Base-by-base conservation (phyloP, 2,113 vertebrate genomes). In the Cyprinodon tularosa region DNA sequence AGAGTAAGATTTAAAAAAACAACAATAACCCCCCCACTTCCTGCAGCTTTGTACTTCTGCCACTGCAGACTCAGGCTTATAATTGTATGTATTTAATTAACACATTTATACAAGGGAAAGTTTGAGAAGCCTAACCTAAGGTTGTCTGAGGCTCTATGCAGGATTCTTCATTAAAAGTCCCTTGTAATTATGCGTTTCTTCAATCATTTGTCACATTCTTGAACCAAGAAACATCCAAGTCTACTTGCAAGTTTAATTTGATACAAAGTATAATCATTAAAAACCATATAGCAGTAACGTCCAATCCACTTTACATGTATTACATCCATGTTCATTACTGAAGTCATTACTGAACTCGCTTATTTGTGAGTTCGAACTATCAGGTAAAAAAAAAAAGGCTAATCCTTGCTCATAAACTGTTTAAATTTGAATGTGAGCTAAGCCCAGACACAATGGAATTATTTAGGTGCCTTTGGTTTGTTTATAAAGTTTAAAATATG, bases 1-100 rank as follows among this genome's bases (percentile, higher is more conserved):
- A 65, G 70, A 45, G 64, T 47, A 62, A 72, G 68, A 88, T 90
- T 84, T 85, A 87, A 89, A 84, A 85, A 86, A 76, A 13, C 0
- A 79, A 65, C 29, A 29, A 29, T 29, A 29, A 29, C 29, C 29
- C 29, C 29, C 29, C 29, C 29, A 68, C 80, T 79, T 66, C 42
- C 63, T 81, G 72, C 64, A 80, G 53, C 68, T 53, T 70, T 76
- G 22, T 66, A 20, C 53, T 53, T 48, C 60, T 62, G 29, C 62
- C 60, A 37, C 63, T 45, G 38, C 76, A 74, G 68, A 57, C 17
- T 2, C 29, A 64, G 68, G 68, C 72, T 77, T 15, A 38, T 47
- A 29, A 66, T 63, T 42, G 14, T 67, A 47, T 38, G 44, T 40
- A 50, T 63, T 39, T 9, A 63, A 5, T 2, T 14, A 62, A 62